Conservation (phyloP, 2,113 vertebrate genomes). For the Drymodes brunneopygia region DNA sequence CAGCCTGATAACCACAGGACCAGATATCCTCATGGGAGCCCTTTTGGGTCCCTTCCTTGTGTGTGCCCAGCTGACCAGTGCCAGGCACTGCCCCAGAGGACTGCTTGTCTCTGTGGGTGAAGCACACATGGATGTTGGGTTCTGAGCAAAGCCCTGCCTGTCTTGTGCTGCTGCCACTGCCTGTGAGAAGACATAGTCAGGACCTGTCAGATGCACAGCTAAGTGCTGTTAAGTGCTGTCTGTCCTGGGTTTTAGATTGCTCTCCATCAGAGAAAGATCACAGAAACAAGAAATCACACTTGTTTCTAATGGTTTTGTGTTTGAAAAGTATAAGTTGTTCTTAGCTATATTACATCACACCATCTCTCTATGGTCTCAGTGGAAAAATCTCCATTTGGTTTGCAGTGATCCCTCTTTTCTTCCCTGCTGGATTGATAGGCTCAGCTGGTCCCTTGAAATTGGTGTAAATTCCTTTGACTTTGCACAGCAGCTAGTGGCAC, state of each 20-base stretch:
- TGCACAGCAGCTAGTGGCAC: not conserved
- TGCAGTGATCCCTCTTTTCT: not conserved
- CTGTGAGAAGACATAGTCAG: not conserved
- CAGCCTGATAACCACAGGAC: not conserved
- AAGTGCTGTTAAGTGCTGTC: not conserved
- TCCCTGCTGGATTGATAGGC: not conserved
- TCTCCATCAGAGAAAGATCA: not conserved
- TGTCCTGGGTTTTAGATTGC: not conserved
- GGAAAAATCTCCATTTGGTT: not conserved
- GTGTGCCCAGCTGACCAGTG: not conserved
- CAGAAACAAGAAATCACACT: not conserved
- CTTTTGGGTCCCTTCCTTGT: not conserved
- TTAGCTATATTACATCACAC: not conserved
- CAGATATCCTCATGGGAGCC: not conserved
- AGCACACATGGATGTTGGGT: not conserved
- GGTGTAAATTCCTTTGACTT: not conserved
- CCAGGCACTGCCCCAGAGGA: not conserved
- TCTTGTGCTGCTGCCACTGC: accelerated
- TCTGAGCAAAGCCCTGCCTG: not conserved
- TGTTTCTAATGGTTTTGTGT: not conserved
- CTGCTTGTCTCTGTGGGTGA: not conserved
- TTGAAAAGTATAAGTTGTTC: not conserved
- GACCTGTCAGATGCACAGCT: not conserved
- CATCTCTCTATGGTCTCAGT: not conserved
- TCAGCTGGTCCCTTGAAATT: not conserved